phyloP scores from a whole-genome alignment of 2,113 vertebrate genomes.

The Otis tarda region DNA sequence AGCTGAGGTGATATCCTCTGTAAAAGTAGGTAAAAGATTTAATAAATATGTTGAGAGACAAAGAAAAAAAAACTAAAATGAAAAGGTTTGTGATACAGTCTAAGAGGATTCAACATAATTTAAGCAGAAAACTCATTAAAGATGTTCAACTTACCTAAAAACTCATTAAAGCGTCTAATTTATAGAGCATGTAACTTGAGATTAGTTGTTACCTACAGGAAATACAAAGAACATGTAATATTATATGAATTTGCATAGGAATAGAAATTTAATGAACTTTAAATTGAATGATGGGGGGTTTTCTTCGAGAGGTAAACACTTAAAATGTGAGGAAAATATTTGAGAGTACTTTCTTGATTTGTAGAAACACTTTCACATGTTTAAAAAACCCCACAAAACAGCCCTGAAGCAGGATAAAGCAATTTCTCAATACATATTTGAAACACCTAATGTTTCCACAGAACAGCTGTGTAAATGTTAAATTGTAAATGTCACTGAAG shows the following conservation, averaged over 20 bases:
- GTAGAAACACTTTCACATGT: not conserved
- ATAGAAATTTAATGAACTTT: not conserved
- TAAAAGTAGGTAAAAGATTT: not conserved
- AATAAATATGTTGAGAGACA: not conserved
- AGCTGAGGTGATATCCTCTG: not conserved
- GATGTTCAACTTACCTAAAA: not conserved
- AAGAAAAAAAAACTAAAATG: not conserved
- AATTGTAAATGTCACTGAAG: not conserved
- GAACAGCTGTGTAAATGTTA: not conserved
- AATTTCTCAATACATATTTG: constrained; percentile 25
- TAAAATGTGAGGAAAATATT: not conserved
- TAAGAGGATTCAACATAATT: not conserved
- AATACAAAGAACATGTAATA: not conserved
- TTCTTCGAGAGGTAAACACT: not conserved
- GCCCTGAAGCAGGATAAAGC: not conserved
- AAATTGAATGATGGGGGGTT: not conserved
- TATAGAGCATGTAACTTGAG: constrained; percentile 33
- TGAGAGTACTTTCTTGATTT: not conserved
- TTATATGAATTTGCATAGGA: not conserved
- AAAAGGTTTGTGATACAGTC: not conserved
- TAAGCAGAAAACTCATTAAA: not conserved
- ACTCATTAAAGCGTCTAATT: not conserved
- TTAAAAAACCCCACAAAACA: not conserved
- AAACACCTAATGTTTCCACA: not conserved
- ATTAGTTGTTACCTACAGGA: not conserved